Evolutionary conservation across 2,888 invertebrate species (phyloP), one percentile per base, ranked within the genome.

Genomic region (Stegana nigrithorax): DNA sequence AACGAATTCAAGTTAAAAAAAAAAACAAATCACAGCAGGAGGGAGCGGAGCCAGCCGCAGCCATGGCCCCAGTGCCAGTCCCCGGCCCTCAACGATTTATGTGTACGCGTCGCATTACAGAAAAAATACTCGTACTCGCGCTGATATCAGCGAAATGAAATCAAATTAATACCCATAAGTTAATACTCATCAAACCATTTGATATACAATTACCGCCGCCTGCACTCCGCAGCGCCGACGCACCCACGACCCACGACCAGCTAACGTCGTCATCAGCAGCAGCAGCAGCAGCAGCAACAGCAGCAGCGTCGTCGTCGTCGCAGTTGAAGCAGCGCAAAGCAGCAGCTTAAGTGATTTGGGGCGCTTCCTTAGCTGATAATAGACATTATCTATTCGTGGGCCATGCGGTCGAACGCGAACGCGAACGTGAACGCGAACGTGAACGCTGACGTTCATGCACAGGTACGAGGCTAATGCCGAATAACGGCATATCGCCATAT

Each of bases 331-430:
- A n/a, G 23, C 42, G 53, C 56, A 62, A 50, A 60, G 25, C 58
- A 62, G 63, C 74, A 73, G 81, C 81, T 80, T 80, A 80, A 80
- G 78, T 80, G 78, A 79, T 79, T 80, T 78, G 76, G 72, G 72
- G 75, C 78, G 75, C 77, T 78, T 75, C 73, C 77, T 74, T 78
- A 79, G 75, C 78, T 80, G 78, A 79, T 79, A 80, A 70, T 71
- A 23, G 21, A 67, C 72, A 70, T 71, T 75, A 75, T 74, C 74
- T 74, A 64, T 67, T 51, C 56, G 57, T 25, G 32, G 42, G 29
- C n/a, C n/a, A n/a, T n/a, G n/a, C n/a, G n/a, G n/a, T n/a, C n/a
- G n/a, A n/a, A n/a, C n/a, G n/a, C 14, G 17, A 36, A 23, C 26
- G 27, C 26, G 21, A 42, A 57, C 17, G 19, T 74, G 70, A 73